Evolutionary conservation across 2,113 vertebrate species (phyloP).

Genomic region (Chaetodon auriga): DNA sequence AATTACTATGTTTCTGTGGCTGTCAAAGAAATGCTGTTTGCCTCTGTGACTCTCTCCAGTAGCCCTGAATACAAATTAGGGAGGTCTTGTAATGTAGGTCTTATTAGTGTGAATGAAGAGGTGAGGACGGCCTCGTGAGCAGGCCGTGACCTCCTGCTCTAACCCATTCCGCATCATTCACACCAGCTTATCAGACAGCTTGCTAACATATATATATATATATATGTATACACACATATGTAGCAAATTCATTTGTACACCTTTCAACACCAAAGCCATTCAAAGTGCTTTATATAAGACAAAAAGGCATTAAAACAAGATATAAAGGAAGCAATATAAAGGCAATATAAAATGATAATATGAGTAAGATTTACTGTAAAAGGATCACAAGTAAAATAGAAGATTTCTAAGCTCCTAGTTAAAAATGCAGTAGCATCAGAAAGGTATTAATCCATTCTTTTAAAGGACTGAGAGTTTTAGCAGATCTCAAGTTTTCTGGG

Average conservation of each 20-base stretch:
- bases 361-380: background rate
- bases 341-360: background rate
- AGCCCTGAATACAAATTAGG: slow-evolving; percentile 66
- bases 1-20: slow-evolving; percentile 78
- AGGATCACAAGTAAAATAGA: background rate
- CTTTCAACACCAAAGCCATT: background rate
- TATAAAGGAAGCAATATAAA: background rate
- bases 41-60: slow-evolving; percentile 74
- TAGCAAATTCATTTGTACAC: background rate
- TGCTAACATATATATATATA: background rate
- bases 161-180: background rate
- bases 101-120: slow-evolving; percentile 53
- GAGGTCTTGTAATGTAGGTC: slow-evolving; percentile 58
- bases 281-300: background rate
- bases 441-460: no score
- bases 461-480: no score
- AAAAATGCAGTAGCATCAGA: no score
- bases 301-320: background rate
- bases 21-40: slow-evolving; percentile 74
- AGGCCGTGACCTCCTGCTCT: background rate
- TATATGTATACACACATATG: background rate
- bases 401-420: background rate
- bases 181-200: slow-evolving; percentile 10
- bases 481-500: no score
- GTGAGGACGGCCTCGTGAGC: slow-evolving; percentile 15